Percentiles rank a stretch among this genome's conserved stretches.
Evolutionary conservation across 2,797 vertebrate species (phyloP).

Genomic region (Iguana delicatissima): DNA sequence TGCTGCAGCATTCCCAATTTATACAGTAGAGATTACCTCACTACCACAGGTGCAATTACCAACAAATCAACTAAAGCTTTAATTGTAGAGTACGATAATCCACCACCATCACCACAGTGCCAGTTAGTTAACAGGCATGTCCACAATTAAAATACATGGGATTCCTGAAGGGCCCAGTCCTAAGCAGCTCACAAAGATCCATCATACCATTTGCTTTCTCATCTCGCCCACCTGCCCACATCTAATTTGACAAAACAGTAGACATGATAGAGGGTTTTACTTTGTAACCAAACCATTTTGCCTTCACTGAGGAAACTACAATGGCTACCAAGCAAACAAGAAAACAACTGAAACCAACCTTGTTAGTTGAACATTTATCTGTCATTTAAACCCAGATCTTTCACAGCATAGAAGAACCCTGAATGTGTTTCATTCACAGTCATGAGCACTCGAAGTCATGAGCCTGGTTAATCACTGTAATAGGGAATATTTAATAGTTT

Average conservation of each 20-base stretch:
- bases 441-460: no score
- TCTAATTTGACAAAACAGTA: background rate
- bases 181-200: background rate
- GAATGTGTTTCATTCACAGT: background rate
- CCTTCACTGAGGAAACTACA: background rate
- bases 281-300: background rate
- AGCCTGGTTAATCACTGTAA: background rate
- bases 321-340: background rate
- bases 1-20: background rate
- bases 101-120: background rate
- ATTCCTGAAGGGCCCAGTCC: background rate
- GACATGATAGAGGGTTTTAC: background rate
- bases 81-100: background rate
- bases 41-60: background rate
- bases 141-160: background rate
- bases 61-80: background rate
- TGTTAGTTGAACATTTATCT: background rate
- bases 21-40: background rate
- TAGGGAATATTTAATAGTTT: background rate
- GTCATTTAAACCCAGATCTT: background rate
- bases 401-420: background rate
- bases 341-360: background rate
- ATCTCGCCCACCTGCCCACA: background rate
- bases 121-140: background rate
- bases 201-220: background rate